Base-by-base conservation (phyloP, 2,113 vertebrate species). In the Noturus placidus region DNA sequence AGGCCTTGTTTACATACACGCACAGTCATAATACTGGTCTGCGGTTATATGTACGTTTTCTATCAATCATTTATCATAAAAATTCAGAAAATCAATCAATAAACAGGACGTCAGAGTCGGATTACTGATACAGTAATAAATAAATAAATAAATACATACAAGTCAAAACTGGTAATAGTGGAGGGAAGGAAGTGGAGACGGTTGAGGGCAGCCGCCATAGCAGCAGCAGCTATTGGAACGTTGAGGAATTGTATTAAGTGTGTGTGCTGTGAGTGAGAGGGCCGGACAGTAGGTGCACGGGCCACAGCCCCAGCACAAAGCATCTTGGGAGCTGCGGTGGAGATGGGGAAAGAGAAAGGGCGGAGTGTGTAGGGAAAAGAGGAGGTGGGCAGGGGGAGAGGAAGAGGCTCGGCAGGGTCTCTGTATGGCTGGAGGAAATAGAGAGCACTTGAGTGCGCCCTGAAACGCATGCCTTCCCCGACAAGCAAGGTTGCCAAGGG, bases 401-500 rank as follows among this genome's bases (percentile, higher is more conserved):
- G 93, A 94, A 95, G 84, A 95, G 90, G 86, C 96, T 94, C 96
- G 89, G 96, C 94, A 91, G 96, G 96, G 94, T 94, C 92, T 94
- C 4, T 63, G 90, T 91, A 94, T 91, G 90, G 93, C 93, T 93
- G 90, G 92, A 96, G 96, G 91, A 94, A 94, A 95, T 94, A 93
- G 91, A 93, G 95, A 94, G 96, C 95, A 94, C 93, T 92, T 92
- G 92, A 94, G 91, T 93, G 94, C 93, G 90, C 93, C 92, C 92
- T 88, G 88, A 93, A 94, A 96, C 78, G 96, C 97, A 98, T 98
- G 96, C 97, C 96, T 98, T 96, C 97, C 95, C 94, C 92, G 78
- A 63, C 70, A 1, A 33, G 92, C 91, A 14, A 90, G 92, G 98
- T 99, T 98, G 97, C 97, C 96, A 98, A 95, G 98, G 95, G 96